Evolutionary conservation across 2,113 vertebrate species (phyloP), one percentile per base, ranked within the genome.

Genomic region (Takifugu bimaculatus): DNA sequence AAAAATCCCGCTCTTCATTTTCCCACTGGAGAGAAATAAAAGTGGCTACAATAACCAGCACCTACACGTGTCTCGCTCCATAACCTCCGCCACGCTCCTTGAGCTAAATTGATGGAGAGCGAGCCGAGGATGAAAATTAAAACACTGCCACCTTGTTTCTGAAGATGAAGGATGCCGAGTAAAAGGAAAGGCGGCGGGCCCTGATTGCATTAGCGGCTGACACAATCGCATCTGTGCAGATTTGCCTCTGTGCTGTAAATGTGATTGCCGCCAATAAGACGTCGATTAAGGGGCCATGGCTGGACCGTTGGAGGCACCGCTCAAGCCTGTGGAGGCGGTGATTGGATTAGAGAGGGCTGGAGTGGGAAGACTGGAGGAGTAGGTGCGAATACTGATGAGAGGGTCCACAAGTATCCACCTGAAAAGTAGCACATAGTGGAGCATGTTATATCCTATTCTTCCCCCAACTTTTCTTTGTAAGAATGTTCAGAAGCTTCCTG

Each of bases 201-300:
- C 32, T 92, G 93, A 99, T 98, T 93, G 90, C 91, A 92, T 99
- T 96, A 96, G 75, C 75, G 20, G 64, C 84, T 56, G 71, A 88
- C 87, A 91, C 92, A 98, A 98, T 99, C 88, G 84, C 90, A 98
- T 98, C 94, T 93, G 89, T 65, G 91, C 93, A 94, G 94, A 96
- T 95, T 95, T 94, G 91, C 92, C 91, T 92, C 92, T 92, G 91
- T 89, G 91, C 91, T 84, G 88, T 87, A 94, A 97, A 98, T 93
- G 92, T 86, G 92, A 98, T 99, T 92, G 83, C 88, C 84, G 86
- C 92, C 96, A 98, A 99, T 99, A 97, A 97, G 91, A 88, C 71
- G 91, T 93, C 92, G 90, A 94, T 98, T 97, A 97, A 90, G 88
- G 80, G 61, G 57, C 78, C 57, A 9, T 49, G 74, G 74, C 77